These are phyloP conservation scores for Lycia hirtaria DNA, from an alignment of 2,888 invertebrate species.

Conservation along the genomic window DNA sequence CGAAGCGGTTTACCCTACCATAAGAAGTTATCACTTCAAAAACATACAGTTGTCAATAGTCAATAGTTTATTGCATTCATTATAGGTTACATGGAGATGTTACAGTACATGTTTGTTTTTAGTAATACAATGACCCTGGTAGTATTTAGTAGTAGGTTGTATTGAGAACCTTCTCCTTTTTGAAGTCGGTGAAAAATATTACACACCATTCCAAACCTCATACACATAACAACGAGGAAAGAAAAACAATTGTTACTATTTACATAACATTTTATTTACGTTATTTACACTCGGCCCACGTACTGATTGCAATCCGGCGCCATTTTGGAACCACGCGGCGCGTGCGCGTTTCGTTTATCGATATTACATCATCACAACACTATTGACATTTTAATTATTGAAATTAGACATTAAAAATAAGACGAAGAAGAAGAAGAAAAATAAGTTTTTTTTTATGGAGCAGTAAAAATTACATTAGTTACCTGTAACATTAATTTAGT, in stretches of 20 bases:
- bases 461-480: conserved; percentile 17
- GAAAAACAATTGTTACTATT: conserved; percentile 61
- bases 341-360: conserved; percentile 36
- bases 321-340: conserved; percentile 54
- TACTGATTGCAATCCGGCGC: conserved; percentile 48
- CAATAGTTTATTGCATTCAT: no score
- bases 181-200: no score
- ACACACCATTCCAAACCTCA: conserved; percentile 11
- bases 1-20: no score
- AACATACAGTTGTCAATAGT: no score
- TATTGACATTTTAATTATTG: conserved; percentile 26
- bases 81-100: no score
- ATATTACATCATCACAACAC: conserved; percentile 30
- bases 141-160: no score
- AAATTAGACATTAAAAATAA: conserved; percentile 11
- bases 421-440: no score
- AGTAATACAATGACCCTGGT: no score
- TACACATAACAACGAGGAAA: conserved; percentile 55
- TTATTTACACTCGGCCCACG: conserved; percentile 71
- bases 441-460: conserved; percentile 4
- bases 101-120: no score
- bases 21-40: no score
- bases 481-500: not conserved
- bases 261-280: conserved; percentile 71
- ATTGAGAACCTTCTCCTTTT: no score